Evolutionary conservation across 1,140 invertebrate genomes (phyloP).

Genomic region (Ceratosolen fusciceps): DNA sequence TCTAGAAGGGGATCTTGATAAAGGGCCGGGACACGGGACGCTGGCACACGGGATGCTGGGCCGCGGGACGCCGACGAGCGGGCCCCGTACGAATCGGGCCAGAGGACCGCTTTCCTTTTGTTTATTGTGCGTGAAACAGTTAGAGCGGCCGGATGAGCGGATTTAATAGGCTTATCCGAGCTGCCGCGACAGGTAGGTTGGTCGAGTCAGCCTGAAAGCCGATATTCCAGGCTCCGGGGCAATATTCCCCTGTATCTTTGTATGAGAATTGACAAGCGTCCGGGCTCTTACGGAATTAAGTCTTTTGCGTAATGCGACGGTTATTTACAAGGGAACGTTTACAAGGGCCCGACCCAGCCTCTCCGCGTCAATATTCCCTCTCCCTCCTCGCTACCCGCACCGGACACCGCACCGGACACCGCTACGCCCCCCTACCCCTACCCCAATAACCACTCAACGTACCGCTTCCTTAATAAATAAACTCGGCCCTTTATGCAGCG

Average conservation of each 20-base stretch:
- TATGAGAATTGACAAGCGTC: background rate
- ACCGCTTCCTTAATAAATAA: no score
- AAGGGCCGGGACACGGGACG: slow-evolving; percentile 44
- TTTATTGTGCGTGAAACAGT: slow-evolving; percentile 53
- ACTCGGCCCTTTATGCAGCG: no score
- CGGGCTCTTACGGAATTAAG: slow-evolving; percentile 15
- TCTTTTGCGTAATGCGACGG: background rate
- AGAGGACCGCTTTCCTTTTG: slow-evolving; percentile 47
- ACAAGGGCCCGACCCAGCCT: background rate
- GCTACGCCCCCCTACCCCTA: no score
- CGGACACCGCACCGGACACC: background rate
- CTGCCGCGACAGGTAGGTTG: slow-evolving; percentile 20
- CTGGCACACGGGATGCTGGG: background rate
- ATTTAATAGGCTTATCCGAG: slow-evolving; percentile 51
- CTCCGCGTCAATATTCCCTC: no score
- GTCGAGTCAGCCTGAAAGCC: slow-evolving; percentile 32
- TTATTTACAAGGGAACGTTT: background rate
- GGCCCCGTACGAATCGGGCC: no score
- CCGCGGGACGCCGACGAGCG: no score
- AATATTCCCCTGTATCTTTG: slow-evolving; percentile 46
- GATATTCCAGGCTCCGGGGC: slow-evolving; percentile 37
- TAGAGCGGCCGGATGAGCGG: slow-evolving; percentile 53
- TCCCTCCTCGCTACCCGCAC: no score
- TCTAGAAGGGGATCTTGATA: slow-evolving; percentile 63
- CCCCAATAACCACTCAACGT: no score